Evolutionary conservation across 2,888 invertebrate genomes (phyloP), one percentile per base, ranked within the genome.

Genomic region (Heteromurus nitidus): DNA sequence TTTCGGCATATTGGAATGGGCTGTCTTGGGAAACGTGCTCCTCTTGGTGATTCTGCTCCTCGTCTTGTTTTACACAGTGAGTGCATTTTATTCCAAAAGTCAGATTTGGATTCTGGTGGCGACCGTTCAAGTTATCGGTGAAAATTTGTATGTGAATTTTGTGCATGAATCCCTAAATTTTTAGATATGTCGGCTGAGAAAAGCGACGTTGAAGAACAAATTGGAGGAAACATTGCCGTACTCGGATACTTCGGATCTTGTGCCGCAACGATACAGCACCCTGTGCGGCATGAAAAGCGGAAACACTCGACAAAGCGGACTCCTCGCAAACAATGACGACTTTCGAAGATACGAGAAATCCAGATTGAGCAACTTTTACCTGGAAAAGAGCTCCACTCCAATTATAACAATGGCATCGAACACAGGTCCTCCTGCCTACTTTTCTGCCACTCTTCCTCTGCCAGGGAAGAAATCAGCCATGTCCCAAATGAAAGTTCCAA

Each of bases 1-100:
- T 60, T 82, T 82, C 74, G 82, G 82, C 42, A 74, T 79, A 58
- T 36, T 82, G 11, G 82, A 82, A 69, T 82, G 82, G 82, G 82
- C 82, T 60, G 79, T 82, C 26, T 60, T 79, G 47, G 82, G 82
- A 26, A 82, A 82, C 60, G 79, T 82, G 3, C 16, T 82, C 18
- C 75, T 82, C 3, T 64, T 82, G 3, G 28, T 82, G 42, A 55
- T 82, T 55, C 77, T 82, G n/a, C 58, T 82, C 18, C 22, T 82
- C 18, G 74, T 82, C 42, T 50, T 82, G 11, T 77, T 73, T 69
- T 82, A 73, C 47, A 77, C 77, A 50, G 82, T 82, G 53, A 77
- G 82, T 77, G 11, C 0, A 44, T 26, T 18, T 30, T 16, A 22
- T 42, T 62, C 50, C 11, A 50, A 50, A n/a, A n/a, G n/a, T n/a